Evolutionary conservation across 92 coral and sea anemone genomes (phyloP), one percentile per base, ranked within the genome.

Genomic region (Heteractis magnifica): DNA sequence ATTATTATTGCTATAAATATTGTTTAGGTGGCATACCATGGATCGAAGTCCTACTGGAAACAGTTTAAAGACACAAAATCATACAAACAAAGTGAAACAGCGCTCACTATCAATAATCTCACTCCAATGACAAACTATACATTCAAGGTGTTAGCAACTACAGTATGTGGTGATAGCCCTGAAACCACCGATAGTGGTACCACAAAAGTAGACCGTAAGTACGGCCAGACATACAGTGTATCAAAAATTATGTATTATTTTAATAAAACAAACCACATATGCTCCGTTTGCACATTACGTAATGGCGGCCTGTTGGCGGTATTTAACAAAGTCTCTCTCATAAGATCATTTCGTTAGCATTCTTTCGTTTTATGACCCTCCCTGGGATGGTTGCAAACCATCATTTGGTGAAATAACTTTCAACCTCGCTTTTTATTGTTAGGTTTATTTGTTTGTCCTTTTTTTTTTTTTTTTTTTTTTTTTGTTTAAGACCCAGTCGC

Each of bases 161-260:
- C 82, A 11, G 18, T 15, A 7, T 78, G 73, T 20, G 82, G 82
- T 59, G 51, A 78, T 19, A 78, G 82, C 55, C 72, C 82, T 55
- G 34, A 23, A 34, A 59, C 34, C 12, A 56, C 26, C 20, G 26
- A 6, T 20, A 5, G 6, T 14, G 10, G 18, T 59, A 34, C 18
- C 49, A 78, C 82, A 21, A 55, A 4, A 26, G 23, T 56, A 59
- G 55, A 78, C 26, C 51, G 82, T 78, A 58, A 56, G 82, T 77
- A 15, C 12, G 5, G 23, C 15, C 48, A n/a, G 41, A 78, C 49
- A 15, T 8, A 13, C 34, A 6, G 20, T 44, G 19, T 23, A 21
- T 51, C 10, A 23, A 52, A 52, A 14, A 50, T 51, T 73, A 44
- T 44, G 3, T 16, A 71, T 59, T 4, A 4, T 56, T 59, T 59